phyloP scores from a whole-genome alignment of 2,797 vertebrate species.

The Anableps anableps region DNA sequence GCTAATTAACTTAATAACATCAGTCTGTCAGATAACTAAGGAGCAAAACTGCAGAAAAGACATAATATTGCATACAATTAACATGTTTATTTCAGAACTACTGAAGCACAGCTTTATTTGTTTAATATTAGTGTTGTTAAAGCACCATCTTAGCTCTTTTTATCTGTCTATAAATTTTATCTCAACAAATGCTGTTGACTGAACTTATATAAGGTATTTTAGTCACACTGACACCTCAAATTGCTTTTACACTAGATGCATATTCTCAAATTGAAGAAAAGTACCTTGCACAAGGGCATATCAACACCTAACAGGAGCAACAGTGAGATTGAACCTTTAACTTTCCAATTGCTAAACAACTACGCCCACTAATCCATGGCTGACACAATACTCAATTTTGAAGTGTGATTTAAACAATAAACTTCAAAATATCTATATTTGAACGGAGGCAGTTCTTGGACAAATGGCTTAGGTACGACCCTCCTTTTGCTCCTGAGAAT shows the following conservation, averaged over 20 bases:
- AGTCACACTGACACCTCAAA: too few relatives aligned
- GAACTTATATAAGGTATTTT: too few relatives aligned
- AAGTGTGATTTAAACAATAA: background rate
- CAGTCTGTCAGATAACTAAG: background rate
- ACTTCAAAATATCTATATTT: background rate
- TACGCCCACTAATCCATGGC: too few relatives aligned
- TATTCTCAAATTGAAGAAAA: too few relatives aligned
- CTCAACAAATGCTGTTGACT: too few relatives aligned
- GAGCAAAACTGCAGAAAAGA: background rate
- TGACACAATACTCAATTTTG: background rate
- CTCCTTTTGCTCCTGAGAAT: background rate
- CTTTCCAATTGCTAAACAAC: too few relatives aligned
- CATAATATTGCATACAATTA: background rate
- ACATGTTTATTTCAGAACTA: background rate
- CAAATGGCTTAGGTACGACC: background rate
- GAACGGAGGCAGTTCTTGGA: background rate
- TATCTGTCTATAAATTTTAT: too few relatives aligned
- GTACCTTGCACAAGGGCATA: too few relatives aligned
- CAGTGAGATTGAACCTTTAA: too few relatives aligned
- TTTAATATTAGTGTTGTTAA: background rate
- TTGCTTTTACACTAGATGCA: too few relatives aligned
- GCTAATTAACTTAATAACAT: background rate
- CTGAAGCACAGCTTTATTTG: background rate
- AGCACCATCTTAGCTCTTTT: too few relatives aligned
- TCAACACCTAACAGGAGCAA: too few relatives aligned